Evolutionary conservation across 2,797 vertebrate species (phyloP).

Genomic region (Oreochromis mossambicus): DNA sequence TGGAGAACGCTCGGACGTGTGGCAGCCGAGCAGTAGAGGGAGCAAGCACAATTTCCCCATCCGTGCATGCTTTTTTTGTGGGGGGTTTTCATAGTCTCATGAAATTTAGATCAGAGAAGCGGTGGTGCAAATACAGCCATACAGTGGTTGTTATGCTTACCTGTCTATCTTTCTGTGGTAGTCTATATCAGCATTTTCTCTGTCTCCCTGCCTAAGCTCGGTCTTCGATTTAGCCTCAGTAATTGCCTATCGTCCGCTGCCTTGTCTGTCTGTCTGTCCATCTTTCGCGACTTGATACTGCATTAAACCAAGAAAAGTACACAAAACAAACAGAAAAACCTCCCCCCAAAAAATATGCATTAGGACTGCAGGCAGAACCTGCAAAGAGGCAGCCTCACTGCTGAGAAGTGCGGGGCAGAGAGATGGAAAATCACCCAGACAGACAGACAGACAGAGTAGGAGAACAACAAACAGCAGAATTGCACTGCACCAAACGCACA

Average conservation of each 20-base stretch:
- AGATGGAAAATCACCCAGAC: conserved; percentile 12
- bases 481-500: conserved; percentile 24
- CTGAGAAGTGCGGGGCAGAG: neutral
- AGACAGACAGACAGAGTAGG: neutral
- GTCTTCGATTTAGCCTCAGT: conserved; percentile 11
- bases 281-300: neutral
- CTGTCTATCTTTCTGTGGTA: conserved; percentile 30
- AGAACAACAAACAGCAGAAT: conserved; percentile 4
- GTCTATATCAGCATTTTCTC: conserved; percentile 20
- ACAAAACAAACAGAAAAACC: neutral
- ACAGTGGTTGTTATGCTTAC: conserved; percentile 38
- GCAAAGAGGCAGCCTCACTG: neutral
- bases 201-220: conserved; percentile 20
- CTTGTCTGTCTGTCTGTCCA: neutral
- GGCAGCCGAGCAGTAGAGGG: conserved; percentile 35
- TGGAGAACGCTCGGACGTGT: conserved; percentile 38
- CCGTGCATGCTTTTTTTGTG: conserved; percentile 1
- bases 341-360: neutral
- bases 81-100: conserved; percentile 58
- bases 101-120: conserved; percentile 72
- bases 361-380: neutral
- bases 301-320: conserved; percentile 11
- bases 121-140: conserved; percentile 49
- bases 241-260: neutral
- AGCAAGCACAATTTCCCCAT: conserved; percentile 49